A percentile compares a stretch with the other conserved stretches of the same genome.
phyloP scores from a whole-genome alignment of 2,113 vertebrate genomes.

The Scalopus aquaticus region DNA sequence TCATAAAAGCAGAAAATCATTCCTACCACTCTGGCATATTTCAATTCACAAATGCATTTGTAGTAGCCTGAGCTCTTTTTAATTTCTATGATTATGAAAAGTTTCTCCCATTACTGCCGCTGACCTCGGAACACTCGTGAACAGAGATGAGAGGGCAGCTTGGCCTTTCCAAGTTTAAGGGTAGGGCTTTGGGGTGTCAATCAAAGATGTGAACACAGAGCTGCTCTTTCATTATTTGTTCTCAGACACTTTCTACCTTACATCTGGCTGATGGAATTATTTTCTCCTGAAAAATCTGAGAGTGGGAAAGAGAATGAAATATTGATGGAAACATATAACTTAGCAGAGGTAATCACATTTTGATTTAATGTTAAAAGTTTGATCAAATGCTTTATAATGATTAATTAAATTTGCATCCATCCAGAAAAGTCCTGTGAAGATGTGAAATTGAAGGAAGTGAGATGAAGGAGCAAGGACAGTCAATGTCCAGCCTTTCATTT shows the following conservation, averaged over 20 bases:
- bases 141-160: not conserved
- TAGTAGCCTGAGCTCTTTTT: not conserved
- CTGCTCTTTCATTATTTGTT: not conserved
- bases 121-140: not conserved
- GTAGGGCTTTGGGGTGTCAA: not conserved
- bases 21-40: not conserved
- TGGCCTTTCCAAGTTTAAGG: not conserved
- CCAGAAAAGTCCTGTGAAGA: not conserved
- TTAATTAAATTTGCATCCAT: not conserved
- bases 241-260: not conserved
- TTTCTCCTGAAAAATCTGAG: not conserved
- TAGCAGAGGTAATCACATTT: not conserved
- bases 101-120: not conserved
- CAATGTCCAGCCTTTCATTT: not conserved
- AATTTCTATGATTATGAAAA: not conserved
- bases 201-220: not conserved
- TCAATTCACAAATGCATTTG: not conserved
- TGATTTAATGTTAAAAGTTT: not conserved
- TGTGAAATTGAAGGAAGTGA: not conserved
- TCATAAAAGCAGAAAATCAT: not conserved
- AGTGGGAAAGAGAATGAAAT: not conserved
- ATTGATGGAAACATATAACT: not conserved
- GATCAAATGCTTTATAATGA: not conserved
- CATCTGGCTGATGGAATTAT: not conserved
- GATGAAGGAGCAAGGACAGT: not conserved